These are phyloP conservation scores for Cyanoramphus novaezelandiae DNA, from an alignment of 2,113 vertebrate genomes.

Conservation along the genomic window DNA sequence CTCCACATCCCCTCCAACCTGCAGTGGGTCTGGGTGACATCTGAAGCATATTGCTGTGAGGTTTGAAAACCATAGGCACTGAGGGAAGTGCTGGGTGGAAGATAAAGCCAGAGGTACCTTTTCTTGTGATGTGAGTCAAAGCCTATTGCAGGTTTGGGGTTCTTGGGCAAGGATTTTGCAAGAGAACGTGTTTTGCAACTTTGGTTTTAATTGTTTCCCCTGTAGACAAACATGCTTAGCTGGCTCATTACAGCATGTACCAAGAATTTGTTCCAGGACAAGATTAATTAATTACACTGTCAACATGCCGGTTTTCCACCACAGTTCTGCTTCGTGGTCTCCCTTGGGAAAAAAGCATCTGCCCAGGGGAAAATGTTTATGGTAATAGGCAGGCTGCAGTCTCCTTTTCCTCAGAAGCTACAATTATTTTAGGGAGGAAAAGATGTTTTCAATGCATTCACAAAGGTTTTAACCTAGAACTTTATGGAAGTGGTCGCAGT, in stretches of 20 bases:
- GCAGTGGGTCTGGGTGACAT: not conserved
- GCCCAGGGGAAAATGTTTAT: not conserved
- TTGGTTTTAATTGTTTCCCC: not conserved
- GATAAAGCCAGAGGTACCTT: not conserved
- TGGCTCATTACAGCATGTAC: constrained; percentile 31
- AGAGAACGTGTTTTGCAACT: constrained; percentile 27
- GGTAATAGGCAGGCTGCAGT: not conserved
- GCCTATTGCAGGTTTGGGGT: not conserved
- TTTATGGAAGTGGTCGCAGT: not conserved
- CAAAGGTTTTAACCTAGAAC: not conserved
- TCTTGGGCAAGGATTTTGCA: not conserved
- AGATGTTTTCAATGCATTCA: not conserved
- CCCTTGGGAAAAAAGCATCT: not conserved
- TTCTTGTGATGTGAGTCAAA: not conserved
- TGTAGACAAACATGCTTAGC: not conserved
- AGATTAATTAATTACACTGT: not conserved
- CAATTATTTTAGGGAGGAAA: not conserved
- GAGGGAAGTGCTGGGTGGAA: not conserved
- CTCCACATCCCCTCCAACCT: not conserved
- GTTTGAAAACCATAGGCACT: not conserved
- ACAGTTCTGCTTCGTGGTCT: not conserved
- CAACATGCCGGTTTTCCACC: not conserved
- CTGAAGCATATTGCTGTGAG: not conserved
- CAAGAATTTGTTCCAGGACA: constrained; percentile 39
- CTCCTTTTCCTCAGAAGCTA: not conserved